phyloP scores from a whole-genome alignment of 2,888 invertebrate species.

The Yponomeuta malinellus region DNA sequence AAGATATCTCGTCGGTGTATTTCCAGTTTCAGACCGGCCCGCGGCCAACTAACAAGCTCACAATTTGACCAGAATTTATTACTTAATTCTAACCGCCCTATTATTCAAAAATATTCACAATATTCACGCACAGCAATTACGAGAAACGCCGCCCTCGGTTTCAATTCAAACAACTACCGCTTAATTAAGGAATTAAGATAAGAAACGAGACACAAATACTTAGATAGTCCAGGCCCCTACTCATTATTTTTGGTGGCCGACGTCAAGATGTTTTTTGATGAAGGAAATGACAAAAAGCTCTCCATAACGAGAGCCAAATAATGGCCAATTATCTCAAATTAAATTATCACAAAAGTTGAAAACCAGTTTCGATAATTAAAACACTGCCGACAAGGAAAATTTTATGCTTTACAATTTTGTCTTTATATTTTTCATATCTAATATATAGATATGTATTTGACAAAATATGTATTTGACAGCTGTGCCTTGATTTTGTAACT shows the following conservation, averaged over 20 bases:
- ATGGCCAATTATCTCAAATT: no score
- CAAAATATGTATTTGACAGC: no score
- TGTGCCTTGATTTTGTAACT: no score
- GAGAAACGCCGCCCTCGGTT: slow-evolving; percentile 36
- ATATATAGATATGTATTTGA: no score
- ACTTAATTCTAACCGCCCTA: slow-evolving; percentile 15
- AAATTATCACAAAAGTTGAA: no score
- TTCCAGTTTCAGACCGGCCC: background rate
- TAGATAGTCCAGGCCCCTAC: slow-evolving; percentile 34
- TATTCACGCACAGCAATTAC: slow-evolving; percentile 28
- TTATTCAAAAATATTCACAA: slow-evolving; percentile 26
- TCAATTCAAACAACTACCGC: slow-evolving; percentile 28
- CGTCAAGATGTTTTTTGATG: no score
- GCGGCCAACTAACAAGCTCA: background rate
- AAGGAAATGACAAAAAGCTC: no score
- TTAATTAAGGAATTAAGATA: slow-evolving; percentile 72
- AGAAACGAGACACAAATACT: slow-evolving; percentile 51
- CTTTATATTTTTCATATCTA: no score
- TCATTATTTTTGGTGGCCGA: background rate
- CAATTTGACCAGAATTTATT: background rate
- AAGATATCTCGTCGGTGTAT: background rate
- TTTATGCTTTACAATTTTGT: no score
- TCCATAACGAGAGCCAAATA: no score
- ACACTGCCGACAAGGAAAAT: no score
- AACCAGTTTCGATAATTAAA: no score